Percentiles rank a stretch among this genome's conserved stretches.
Conservation (phyloP, 2,888 invertebrate genomes). For the Protophormia terraenovae region DNA sequence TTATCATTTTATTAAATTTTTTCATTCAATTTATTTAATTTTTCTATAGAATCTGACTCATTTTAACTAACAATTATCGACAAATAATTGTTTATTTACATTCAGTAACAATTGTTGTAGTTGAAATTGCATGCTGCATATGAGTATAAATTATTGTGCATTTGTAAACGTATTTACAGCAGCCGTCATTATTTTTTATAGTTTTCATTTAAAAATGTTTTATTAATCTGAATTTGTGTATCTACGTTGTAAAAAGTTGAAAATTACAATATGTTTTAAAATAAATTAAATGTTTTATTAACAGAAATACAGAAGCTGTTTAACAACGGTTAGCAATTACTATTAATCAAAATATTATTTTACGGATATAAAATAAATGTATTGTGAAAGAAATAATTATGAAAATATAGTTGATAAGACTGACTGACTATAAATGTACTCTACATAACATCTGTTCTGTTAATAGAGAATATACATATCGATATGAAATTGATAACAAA, state of each 20-base stretch:
- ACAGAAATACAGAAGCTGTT: constrained; percentile 21
- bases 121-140: neutral
- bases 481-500: too few relatives aligned
- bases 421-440: too few relatives aligned
- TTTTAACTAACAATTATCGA: constrained; percentile 11
- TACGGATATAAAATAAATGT: too few relatives aligned
- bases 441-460: too few relatives aligned
- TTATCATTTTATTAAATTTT: neutral
- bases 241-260: neutral
- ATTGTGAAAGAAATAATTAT: too few relatives aligned
- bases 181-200: neutral
- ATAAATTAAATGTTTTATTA: neutral
- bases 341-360: constrained; percentile 14
- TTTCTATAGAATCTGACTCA: neutral
- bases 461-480: too few relatives aligned
- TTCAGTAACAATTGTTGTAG: constrained; percentile 1
- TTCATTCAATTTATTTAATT: neutral
- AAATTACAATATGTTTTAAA: constrained; percentile 11
- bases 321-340: constrained; percentile 12
- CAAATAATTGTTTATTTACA: constrained; percentile 11
- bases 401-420: too few relatives aligned
- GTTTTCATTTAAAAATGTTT: constrained; percentile 1
- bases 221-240: neutral
- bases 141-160: neutral
- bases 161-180: neutral